phyloP scores from a whole-genome alignment of 2,113 vertebrate genomes.

The Sisor rabdophorus region DNA sequence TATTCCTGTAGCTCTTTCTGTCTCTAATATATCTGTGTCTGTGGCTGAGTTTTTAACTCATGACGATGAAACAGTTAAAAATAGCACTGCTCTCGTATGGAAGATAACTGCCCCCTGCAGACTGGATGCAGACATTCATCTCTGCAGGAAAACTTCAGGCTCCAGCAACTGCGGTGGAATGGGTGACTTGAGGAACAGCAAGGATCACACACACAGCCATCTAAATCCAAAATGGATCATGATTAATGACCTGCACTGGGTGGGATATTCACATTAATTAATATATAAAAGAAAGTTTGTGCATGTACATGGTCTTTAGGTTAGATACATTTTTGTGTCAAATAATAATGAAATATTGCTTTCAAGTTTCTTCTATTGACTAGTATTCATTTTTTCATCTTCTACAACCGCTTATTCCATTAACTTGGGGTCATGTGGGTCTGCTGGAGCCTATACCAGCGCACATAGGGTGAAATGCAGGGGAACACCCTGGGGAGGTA shows the following conservation, averaged over 20 bases:
- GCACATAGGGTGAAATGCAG: no score
- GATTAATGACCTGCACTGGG: conserved; percentile 49
- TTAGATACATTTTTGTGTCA: background rate
- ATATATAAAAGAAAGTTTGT: background rate
- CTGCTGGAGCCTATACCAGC: no score
- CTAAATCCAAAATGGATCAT: conserved; percentile 45
- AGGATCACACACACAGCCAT: background rate
- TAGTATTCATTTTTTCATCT: no score
- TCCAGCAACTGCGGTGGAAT: conserved; percentile 45
- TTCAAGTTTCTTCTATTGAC: no score
- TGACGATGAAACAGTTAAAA: background rate
- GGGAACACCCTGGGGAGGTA: no score
- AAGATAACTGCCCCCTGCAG: conserved; percentile 63
- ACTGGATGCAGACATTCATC: conserved; percentile 62
- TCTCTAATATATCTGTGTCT: conserved; percentile 51
- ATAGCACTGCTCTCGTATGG: conserved; percentile 53
- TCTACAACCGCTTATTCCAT: no score
- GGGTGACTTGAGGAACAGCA: background rate
- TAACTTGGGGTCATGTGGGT: no score
- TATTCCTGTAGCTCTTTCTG: conserved; percentile 32
- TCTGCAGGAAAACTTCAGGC: conserved; percentile 58
- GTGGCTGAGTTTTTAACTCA: conserved; percentile 45
- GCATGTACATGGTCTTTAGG: no score
- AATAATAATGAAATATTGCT: no score
- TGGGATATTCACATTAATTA: conserved; percentile 40